These are phyloP conservation scores for Poeciliopsis turrubarensis DNA, from an alignment of 2,113 vertebrate species.

Conservation along the genomic window DNA sequence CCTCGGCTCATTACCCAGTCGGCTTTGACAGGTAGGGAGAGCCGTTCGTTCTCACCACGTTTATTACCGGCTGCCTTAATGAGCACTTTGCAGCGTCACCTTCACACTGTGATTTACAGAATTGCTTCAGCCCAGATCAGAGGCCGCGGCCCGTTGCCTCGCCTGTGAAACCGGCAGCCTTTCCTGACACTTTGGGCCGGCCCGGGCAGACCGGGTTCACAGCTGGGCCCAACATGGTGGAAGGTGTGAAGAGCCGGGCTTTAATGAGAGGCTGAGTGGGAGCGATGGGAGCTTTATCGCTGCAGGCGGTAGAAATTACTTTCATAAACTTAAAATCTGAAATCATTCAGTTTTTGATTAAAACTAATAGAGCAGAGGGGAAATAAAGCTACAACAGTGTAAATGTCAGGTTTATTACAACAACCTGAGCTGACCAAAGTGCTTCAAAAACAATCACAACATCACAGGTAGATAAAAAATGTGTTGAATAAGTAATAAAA, in stretches of 20 bases:
- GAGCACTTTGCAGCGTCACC: conserved; percentile 75
- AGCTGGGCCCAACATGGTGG: conserved; percentile 78
- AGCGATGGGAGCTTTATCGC: conserved; percentile 59
- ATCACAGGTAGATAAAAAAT: too few relatives aligned
- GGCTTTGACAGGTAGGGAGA: conserved; percentile 62
- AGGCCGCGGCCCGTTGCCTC: conserved; percentile 50
- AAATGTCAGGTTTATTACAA: too few relatives aligned
- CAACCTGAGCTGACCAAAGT: too few relatives aligned
- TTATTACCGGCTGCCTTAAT: conserved; percentile 75
- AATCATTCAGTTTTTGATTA: conserved; percentile 1
- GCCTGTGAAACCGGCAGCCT: conserved; percentile 64
- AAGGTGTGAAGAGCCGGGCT: conserved; percentile 77
- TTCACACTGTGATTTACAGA: conserved; percentile 73
- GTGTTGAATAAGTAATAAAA: too few relatives aligned
- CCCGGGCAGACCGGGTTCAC: conserved; percentile 51
- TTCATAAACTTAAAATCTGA: neutral
- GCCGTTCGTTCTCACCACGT: conserved; percentile 70
- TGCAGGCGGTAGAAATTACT: too few relatives aligned
- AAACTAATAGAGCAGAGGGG: too few relatives aligned
- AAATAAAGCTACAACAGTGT: too few relatives aligned
- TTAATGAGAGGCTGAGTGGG: conserved; percentile 76
- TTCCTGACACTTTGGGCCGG: conserved; percentile 66
- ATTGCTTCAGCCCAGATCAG: conserved; percentile 72
- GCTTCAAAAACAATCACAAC: too few relatives aligned
- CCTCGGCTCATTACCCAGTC: conserved; percentile 63